Evolutionary conservation across 1,140 invertebrate species (phyloP).

Genomic region (Aplysia californica): DNA sequence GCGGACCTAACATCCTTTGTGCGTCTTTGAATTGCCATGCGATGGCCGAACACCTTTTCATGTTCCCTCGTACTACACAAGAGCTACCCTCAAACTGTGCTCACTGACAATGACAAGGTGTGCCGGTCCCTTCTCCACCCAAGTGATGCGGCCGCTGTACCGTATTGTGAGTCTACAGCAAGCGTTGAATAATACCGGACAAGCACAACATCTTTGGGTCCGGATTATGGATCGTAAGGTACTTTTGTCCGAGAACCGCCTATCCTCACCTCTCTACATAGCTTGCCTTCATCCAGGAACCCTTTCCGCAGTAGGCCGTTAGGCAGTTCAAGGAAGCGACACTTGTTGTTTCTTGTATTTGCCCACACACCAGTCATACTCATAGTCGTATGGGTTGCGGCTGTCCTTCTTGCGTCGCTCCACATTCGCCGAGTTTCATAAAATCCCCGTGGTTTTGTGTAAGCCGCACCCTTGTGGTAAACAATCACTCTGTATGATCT

Average conservation of each 20-base stretch:
- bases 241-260: conserved; percentile 9
- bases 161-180: conserved; percentile 7
- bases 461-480: too few species aligned
- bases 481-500: too few species aligned
- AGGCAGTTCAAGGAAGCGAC: not conserved
- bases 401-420: too few species aligned
- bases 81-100: conserved; percentile 4
- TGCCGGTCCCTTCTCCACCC: conserved; percentile 11
- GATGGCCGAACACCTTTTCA: not conserved
- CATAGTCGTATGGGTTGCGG: conserved; percentile 4
- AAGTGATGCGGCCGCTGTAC: conserved; percentile 7
- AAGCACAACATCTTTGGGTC: conserved; percentile 1
- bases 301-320: conserved; percentile 7
- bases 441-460: too few species aligned
- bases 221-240: conserved; percentile 3
- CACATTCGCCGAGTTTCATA: too few species aligned
- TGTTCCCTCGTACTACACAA: conserved; percentile 4
- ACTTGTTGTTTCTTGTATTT: conserved; percentile 11
- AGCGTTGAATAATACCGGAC: conserved; percentile 12
- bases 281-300: conserved; percentile 5
- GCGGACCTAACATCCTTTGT: conserved; percentile 10
- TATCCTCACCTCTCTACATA: conserved; percentile 3
- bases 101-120: conserved; percentile 6
- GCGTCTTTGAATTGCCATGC: conserved; percentile 10
- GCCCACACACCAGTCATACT: conserved; percentile 3